A percentile compares a stretch with the other conserved stretches of the same genome.
Conservation (phyloP, 1,140 invertebrate genomes). For the Lepidurus apus region DNA sequence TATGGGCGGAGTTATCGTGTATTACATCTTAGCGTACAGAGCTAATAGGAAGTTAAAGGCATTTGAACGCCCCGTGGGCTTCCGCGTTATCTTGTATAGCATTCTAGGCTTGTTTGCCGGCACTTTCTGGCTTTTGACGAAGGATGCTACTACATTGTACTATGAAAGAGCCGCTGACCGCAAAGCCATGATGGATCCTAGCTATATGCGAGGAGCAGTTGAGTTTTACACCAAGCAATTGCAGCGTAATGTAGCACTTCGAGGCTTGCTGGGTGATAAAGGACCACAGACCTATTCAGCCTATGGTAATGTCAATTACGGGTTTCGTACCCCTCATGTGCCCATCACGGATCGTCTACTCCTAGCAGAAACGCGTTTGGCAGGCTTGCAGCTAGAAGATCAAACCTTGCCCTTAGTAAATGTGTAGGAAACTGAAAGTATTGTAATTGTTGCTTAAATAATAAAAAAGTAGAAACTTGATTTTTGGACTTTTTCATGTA, state of each 20-base stretch:
- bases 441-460: not conserved
- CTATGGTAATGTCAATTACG: constrained; percentile 62
- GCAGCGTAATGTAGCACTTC: constrained; percentile 63
- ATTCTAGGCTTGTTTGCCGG: constrained; percentile 53
- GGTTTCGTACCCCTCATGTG: constrained; percentile 56
- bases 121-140: constrained; percentile 57
- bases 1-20: constrained; percentile 45
- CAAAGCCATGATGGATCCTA: constrained; percentile 53
- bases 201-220: constrained; percentile 63
- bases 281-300: constrained; percentile 54
- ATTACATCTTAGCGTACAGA: constrained; percentile 49
- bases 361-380: constrained; percentile 50
- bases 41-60: constrained; percentile 54
- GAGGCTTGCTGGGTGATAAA: constrained; percentile 56
- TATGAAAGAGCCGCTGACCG: constrained; percentile 59
- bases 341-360: constrained; percentile 58
- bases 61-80: constrained; percentile 47
- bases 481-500: too few species aligned
- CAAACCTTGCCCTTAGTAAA: constrained; percentile 16
- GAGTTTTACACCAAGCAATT: constrained; percentile 68
- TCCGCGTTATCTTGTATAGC: constrained; percentile 53
- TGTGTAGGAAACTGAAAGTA: not conserved
- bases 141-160: constrained; percentile 55
- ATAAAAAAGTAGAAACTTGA: not conserved
- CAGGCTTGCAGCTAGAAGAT: constrained; percentile 24